These are phyloP conservation scores for Lamellibrachia columna DNA, from an alignment of 2,888 invertebrate species.

Conservation along the genomic window DNA sequence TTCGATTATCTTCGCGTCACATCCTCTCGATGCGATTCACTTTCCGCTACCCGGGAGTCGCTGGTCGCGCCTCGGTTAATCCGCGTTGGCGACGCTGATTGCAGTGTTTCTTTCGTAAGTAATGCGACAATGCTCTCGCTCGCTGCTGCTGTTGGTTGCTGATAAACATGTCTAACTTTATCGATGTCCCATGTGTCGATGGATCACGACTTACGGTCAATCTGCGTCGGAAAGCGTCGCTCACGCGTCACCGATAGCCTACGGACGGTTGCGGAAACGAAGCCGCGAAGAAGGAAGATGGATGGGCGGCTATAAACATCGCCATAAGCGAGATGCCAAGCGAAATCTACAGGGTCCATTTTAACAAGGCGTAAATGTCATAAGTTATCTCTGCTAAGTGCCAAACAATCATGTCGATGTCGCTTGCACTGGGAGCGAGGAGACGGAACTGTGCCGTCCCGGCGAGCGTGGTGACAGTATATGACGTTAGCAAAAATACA, in stretches of 20 bases:
- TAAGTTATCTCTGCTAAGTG: not conserved
- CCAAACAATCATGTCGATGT: not conserved
- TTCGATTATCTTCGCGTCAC: not conserved
- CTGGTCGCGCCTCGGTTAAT: not conserved
- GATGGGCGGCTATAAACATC: not conserved
- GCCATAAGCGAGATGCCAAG: not conserved
- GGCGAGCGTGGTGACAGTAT: not conserved
- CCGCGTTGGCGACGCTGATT: not conserved
- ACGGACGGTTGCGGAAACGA: constrained; percentile 4
- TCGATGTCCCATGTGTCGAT: not conserved
- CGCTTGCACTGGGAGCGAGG: not conserved
- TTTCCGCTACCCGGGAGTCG: not conserved
- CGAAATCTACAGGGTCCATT: not conserved
- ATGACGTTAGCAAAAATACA: not conserved
- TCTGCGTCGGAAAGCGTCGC: not conserved
- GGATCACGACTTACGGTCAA: not conserved
- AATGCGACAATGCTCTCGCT: not conserved
- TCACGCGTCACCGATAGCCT: not conserved
- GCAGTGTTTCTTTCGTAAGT: not conserved
- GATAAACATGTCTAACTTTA: not conserved
- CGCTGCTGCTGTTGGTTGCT: not conserved
- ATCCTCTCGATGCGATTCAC: not conserved
- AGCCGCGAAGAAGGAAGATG: not conserved
- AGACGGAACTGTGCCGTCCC: not conserved
- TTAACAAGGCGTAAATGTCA: not conserved